Percentiles rank a stretch among this genome's conserved stretches.
Evolutionary conservation across 2,797 vertebrate species (phyloP).

Genomic region (Halcyon leucocephala): DNA sequence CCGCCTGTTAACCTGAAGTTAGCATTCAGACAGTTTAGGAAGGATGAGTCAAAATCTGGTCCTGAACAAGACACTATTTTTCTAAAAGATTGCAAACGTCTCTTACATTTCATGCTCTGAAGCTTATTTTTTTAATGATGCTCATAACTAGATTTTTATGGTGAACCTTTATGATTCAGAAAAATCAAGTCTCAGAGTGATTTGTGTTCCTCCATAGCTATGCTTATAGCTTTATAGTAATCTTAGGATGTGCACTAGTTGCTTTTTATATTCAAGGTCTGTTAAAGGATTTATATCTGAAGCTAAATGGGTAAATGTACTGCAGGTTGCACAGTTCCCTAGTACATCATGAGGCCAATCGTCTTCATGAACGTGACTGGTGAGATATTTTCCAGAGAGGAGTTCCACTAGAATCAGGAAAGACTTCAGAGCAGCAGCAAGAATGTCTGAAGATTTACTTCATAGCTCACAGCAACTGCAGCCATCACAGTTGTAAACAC

Average conservation of each 20-base stretch:
- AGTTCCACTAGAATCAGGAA: neutral
- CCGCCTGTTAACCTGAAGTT: neutral
- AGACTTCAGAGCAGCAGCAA: neutral
- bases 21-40: neutral
- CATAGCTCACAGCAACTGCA: neutral
- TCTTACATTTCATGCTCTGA: slow-evolving; percentile 46
- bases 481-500: neutral
- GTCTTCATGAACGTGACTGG: neutral
- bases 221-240: neutral
- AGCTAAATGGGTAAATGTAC: neutral
- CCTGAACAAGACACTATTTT: slow-evolving; percentile 9
- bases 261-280: neutral
- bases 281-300: neutral
- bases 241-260: neutral
- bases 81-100: slow-evolving; percentile 13
- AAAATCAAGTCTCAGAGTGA: slow-evolving; percentile 50
- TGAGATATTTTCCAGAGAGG: neutral
- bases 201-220: neutral
- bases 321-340: neutral
- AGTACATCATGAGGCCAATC: neutral
- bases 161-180: slow-evolving; percentile 45
- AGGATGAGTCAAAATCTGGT: slow-evolving; percentile 28
- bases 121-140: slow-evolving; percentile 15
- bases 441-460: neutral
- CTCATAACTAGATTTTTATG: slow-evolving; percentile 55